phyloP scores from a whole-genome alignment of 2,113 vertebrate genomes.

The Crotophaga sulcirostris region DNA sequence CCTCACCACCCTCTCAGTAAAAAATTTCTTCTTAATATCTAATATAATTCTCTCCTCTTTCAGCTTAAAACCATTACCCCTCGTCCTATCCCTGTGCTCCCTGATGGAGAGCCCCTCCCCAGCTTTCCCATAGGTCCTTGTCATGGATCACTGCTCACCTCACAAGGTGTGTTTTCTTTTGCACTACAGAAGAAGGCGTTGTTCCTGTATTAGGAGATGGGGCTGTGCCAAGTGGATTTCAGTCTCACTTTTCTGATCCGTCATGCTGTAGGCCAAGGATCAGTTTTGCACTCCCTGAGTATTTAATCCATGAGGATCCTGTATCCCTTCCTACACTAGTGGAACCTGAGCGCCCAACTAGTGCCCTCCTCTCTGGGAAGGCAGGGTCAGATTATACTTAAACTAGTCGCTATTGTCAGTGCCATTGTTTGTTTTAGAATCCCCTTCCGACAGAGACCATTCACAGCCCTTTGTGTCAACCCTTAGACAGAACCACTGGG shows the following conservation, averaged over 20 bases:
- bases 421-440: background rate
- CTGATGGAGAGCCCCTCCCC: no score
- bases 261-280: background rate
- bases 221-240: background rate
- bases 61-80: no score
- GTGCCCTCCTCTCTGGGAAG: background rate
- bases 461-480: background rate
- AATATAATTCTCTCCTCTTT: no score
- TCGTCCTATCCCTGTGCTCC: no score
- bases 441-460: background rate
- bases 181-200: accelerated
- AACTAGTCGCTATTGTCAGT: background rate
- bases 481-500: background rate
- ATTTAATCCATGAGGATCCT: background rate
- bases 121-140: background rate
- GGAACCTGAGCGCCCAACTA: background rate
- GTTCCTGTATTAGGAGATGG: background rate
- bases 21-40: no score
- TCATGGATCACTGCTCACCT: background rate
- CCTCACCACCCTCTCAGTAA: no score
- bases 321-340: background rate
- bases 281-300: background rate
- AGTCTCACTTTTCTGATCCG: background rate
- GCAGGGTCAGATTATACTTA: background rate
- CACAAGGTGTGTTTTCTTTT: background rate